These are phyloP conservation scores for Temnothorax nylanderi DNA, from an alignment of 1,140 invertebrate genomes.

Conservation along the genomic window DNA sequence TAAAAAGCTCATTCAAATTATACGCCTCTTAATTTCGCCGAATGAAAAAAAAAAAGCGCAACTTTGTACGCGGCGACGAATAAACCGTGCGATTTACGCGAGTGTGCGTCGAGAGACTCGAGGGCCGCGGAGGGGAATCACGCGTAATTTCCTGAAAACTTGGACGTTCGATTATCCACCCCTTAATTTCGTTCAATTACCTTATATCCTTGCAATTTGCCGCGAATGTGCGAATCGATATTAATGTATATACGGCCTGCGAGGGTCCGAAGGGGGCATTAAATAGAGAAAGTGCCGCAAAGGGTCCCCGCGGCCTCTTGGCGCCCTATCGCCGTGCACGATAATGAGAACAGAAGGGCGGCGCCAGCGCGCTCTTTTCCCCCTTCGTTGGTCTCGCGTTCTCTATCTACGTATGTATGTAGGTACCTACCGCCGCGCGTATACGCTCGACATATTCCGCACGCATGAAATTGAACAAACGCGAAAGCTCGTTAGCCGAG, in stretches of 20 bases:
- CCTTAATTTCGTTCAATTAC: conserved; percentile 50
- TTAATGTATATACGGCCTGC: conserved; percentile 9
- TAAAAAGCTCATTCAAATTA: conserved; percentile 30
- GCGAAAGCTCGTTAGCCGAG: conserved; percentile 74
- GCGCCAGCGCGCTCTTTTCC: conserved; percentile 19
- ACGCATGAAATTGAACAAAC: conserved; percentile 70
- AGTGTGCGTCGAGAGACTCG: not conserved
- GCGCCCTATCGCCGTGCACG: conserved; percentile 9
- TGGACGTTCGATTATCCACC: conserved; percentile 18
- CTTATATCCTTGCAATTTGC: conserved; percentile 44
- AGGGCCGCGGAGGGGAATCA: not conserved
- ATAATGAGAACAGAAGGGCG: conserved; percentile 68
- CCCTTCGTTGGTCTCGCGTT: not conserved
- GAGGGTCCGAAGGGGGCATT: not conserved
- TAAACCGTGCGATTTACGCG: not conserved
- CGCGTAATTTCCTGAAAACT: conserved; percentile 40
- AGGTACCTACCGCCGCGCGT: not conserved
- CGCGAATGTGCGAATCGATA: conserved; percentile 51
- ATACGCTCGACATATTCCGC: conserved; percentile 37
- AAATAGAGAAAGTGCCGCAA: conserved; percentile 47
- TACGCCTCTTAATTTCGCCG: conserved; percentile 13
- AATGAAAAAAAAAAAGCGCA: not conserved
- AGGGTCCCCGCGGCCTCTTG: conserved; percentile 34
- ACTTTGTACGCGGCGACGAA: not conserved
- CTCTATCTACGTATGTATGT: not conserved